Evolutionary conservation across 2,113 vertebrate species (phyloP).

Genomic region (Herpetotheres cachinnans): DNA sequence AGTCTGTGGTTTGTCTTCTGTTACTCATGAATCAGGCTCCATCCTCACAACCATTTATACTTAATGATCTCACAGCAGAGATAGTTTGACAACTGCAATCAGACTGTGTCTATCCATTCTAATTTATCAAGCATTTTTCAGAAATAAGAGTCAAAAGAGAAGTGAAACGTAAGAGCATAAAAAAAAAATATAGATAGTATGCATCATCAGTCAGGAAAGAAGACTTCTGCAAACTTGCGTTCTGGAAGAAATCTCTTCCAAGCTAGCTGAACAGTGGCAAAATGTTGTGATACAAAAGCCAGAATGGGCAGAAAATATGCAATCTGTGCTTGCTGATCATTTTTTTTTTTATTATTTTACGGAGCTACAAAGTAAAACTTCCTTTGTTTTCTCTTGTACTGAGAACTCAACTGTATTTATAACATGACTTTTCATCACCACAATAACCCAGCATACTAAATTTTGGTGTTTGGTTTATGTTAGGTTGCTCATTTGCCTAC

Average conservation of each 20-base stretch:
- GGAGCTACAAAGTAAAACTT: neutral
- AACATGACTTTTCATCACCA: neutral
- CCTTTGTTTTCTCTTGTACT: neutral
- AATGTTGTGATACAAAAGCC: neutral
- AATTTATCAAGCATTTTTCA: neutral
- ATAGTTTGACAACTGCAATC: neutral
- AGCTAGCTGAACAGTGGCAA: neutral
- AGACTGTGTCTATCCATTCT: neutral
- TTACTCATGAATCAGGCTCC: neutral
- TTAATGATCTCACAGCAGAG: neutral
- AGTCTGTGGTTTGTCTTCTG: neutral
- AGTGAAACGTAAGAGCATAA: neutral
- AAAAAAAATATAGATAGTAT: neutral
- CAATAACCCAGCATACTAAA: neutral
- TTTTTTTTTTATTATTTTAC: neutral
- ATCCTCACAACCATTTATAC: neutral
- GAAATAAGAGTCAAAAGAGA: neutral
- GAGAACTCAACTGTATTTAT: neutral
- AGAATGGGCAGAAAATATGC: neutral
- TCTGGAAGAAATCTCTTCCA: neutral
- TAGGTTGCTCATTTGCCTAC: neutral
- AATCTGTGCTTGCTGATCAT: neutral
- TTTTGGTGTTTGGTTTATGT: neutral
- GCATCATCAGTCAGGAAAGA: neutral
- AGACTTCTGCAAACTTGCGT: neutral